Base-by-base conservation (phyloP, 2,888 invertebrate species). In the Argyresthia albistria region DNA sequence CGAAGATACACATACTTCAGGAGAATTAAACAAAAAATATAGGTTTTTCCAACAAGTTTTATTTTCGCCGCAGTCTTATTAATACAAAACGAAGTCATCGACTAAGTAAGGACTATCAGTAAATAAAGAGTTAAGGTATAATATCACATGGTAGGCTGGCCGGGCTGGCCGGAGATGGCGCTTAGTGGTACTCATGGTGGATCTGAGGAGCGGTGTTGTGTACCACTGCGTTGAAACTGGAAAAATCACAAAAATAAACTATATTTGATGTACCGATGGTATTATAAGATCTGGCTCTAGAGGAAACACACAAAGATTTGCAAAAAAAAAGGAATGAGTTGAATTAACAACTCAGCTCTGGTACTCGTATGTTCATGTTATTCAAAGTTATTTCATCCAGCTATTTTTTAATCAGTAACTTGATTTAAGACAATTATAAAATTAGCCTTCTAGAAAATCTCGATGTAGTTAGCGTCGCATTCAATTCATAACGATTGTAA, bases 41-140 rank as follows among this genome's bases (percentile, higher is more conserved):
- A 39, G 9, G 12, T 37, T 52, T 67, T 84, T 80, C 65, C 61
- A 73, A 74, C 71, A 53, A 80, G 80, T 84, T 83, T 25, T 84
- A 86, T 86, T 83, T 66, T 83, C 84, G 83, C 82, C 84, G 84
- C 87, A 86, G 87, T 87, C 86, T 80, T 80, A 75, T 76, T 49
- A 82, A 74, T 67, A 75, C 66, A 76, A 69, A 69, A 71, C 66
- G 75, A 53, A 67, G 66, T 71, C 70, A 70, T 79, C 74, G 80
- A 83, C 86, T 83, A 84, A 25, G 25, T 25, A 25, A 82, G 81
- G 75, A 81, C 82, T 84, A 84, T 84, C 71, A 25, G 25, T 83
- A 78, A 60, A 67, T 72, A 75, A 75, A 73, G 72, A 75, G 70
- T 76, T 77, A 78, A 79, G 74, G 67, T 79, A 72, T 78, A 87